Percentiles rank a stretch among this genome's conserved stretches.
phyloP scores from a whole-genome alignment of 2,888 invertebrate species.

The Synergus gifuensis region DNA sequence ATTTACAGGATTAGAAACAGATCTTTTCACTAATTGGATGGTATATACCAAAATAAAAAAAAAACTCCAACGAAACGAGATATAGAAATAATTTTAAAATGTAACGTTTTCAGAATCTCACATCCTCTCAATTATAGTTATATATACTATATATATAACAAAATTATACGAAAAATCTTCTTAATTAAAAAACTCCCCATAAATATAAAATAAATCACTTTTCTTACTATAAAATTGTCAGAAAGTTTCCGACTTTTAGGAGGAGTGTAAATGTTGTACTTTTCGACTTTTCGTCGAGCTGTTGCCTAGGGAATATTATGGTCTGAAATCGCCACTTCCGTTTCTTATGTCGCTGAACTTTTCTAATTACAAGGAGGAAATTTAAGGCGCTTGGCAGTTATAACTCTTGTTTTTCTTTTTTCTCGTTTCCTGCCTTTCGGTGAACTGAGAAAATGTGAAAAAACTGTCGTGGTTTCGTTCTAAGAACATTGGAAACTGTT shows the following conservation, averaged over 20 bases:
- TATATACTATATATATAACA: no score
- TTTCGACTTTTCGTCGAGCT: constrained; percentile 27
- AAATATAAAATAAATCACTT: background rate
- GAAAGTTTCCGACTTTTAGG: constrained; percentile 2
- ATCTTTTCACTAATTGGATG: background rate
- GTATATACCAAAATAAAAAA: no score
- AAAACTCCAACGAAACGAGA: no score
- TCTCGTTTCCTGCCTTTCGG: background rate
- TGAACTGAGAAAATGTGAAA: constrained; percentile 1
- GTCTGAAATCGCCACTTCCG: constrained; percentile 41
- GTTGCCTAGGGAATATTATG: constrained; percentile 29
- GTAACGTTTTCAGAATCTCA: no score
- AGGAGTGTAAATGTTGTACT: constrained; percentile 29
- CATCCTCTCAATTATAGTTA: no score
- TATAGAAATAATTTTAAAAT: no score
- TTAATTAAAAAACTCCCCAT: background rate
- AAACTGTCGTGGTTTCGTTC: background rate
- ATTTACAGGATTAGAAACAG: background rate
- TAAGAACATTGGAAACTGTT: background rate
- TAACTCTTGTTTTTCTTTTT: constrained; percentile 7
- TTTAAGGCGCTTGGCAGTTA: constrained; percentile 47
- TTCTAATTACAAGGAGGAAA: constrained; percentile 57
- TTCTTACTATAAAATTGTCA: background rate
- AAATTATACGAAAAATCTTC: background rate
- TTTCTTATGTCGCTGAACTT: constrained; percentile 49